Evolutionary conservation across 1,140 invertebrate species (phyloP).

Genomic region (Leptonema lineaticorne): DNA sequence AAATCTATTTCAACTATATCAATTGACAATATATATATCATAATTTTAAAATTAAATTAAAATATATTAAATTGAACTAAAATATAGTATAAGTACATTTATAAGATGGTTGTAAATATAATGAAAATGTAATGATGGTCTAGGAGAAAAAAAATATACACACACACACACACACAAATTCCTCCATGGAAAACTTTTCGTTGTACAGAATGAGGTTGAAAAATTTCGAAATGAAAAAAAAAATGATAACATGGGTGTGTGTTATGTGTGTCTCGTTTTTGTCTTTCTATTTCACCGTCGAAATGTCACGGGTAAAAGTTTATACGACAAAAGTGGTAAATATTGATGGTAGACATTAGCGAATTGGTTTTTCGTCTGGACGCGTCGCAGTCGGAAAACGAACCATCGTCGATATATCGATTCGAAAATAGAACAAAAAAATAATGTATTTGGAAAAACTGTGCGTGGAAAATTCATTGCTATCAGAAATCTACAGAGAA

Average conservation of each 20-base stretch:
- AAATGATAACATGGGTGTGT: background rate
- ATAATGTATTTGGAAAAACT: background rate
- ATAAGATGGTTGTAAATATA: background rate
- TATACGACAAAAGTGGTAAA: background rate
- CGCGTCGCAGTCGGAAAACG: background rate
- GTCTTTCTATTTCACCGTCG: background rate
- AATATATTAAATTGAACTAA: background rate
- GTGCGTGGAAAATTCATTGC: background rate
- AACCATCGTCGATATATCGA: background rate
- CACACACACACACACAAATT: background rate
- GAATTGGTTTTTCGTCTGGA: background rate
- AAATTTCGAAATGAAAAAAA: background rate
- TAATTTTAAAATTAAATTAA: background rate
- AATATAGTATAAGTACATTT: too few species aligned
- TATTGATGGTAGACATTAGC: slow-evolving; percentile 12
- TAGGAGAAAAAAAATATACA: background rate
- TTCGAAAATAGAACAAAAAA: background rate
- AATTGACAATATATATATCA: background rate
- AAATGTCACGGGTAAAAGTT: background rate
- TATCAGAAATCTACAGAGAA: background rate
- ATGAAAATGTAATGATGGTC: background rate
- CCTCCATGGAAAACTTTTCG: background rate
- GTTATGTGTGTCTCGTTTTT: background rate
- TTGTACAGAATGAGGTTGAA: background rate
- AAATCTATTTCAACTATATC: background rate